Base-by-base conservation (phyloP, 2,888 invertebrate species). In the Orthosia cruda region DNA sequence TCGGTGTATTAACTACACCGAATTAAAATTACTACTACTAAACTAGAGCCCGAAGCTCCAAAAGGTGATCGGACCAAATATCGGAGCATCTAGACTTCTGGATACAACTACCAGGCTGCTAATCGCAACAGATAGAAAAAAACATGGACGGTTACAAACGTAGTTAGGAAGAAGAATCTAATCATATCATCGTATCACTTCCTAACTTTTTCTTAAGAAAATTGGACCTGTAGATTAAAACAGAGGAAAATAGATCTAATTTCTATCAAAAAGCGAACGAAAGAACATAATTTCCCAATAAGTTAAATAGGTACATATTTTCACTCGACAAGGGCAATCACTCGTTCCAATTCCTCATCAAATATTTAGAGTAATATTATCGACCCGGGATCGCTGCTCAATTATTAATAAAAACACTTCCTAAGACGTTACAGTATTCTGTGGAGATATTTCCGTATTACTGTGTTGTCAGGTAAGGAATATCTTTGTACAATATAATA, bases 361-460 rank as follows among this genome's bases (percentile, higher is more conserved):
- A 77, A 81, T 81, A 77, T 77, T 75, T 55, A 81, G 52, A 7
- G 26, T 68, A 62, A 83, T 71, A 71, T 64, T 64, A 79, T 79
- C 55, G 63, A 66, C 26, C 45, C 18, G 5, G 13, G 55, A 49
- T 52, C 54, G 52, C 54, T 68, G 20, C 57, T 57, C 26, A 68
- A 79, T 83, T 80, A 83, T 79, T 71, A 72, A 80, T 49, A 68
- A 57, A 59, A 80, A 65, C 74, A 79, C 47, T 80, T 62, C 23
- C 4, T 18, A 64, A 80, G 64, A 16, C 77, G 50, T 20, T 57
- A 59, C 52, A 64, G 40, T 57, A 54, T 61, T 72, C n/a, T 32
- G 20, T 20, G 76, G n/a, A 40, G 65, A 23, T 59, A 54, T 77
- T 67, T 61, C 58, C 50, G 52, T 62, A 49, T 64, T n/a, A n/a